Base-by-base conservation (phyloP, 1,140 invertebrate genomes). In the Lordiphosa clarofinis region DNA sequence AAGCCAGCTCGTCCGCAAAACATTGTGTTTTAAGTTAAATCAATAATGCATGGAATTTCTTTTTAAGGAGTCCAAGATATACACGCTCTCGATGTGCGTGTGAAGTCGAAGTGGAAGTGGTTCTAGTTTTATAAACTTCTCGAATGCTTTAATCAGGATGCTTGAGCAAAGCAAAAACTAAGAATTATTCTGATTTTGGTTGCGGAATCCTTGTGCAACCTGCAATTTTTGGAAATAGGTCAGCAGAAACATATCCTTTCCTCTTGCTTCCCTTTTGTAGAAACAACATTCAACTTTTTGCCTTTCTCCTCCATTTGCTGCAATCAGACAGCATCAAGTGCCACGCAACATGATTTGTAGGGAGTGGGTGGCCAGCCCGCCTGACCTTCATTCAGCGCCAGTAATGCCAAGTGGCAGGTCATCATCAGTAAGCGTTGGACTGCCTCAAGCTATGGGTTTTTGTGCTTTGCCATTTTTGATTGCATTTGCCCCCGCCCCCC, bases 301-400 rank as follows among this genome's bases (percentile, higher is more conserved):
- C 11, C 12, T n/a, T 35, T 47, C 47, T 64, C 11, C 36, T 47
- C 50, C 48, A 13, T 49, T 66, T 38, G 63, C 54, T 33, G 64
- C 64, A 68, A 68, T 68, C 64, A 46, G 52, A 70, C 57, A 62
- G 49, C 67, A 57, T 56, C 67, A 70, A 70, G 66, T 70, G 67
- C 53, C 49, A 70, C 44, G 50, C 66, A 60, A 40, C 2, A 72
- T 73, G 55, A 72, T 72, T 73, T 73, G 61, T 43, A 50, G 61
- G 39, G 46, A 31, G 28, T 6, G 28, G 28, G 28, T 31, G 1
- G 28, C 21, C 21, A 24, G 21, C 21, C 21, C 4, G 28, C 28
- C 61, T 60, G 69, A 65, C 68, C 68, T 59, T 70, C 43, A 36
- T 47, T 7, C 40, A 46, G 19, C 5, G 43, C 31, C 15, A 11